Conservation (phyloP, 1,140 invertebrate species). For the Drosophila pseudoobscura region DNA sequence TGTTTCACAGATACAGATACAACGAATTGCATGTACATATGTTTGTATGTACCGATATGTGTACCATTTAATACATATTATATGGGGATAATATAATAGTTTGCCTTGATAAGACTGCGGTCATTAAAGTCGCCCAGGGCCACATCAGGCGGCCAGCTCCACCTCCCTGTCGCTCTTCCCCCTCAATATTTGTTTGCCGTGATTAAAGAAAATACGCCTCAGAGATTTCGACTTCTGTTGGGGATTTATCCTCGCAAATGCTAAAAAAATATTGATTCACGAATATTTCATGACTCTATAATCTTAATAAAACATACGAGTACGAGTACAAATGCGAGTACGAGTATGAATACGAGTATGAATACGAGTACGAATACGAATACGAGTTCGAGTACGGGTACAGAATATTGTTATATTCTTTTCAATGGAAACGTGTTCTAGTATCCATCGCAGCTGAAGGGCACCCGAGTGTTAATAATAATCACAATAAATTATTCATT, state of each 20-base stretch:
- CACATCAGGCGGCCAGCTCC: conserved; percentile 2
- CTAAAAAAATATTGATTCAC: conserved; percentile 33
- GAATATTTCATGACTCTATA: conserved; percentile 30
- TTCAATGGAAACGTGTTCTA: too few species aligned
- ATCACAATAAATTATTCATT: conserved; percentile 28
- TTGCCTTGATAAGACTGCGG: conserved; percentile 26
- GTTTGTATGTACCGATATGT: too few species aligned
- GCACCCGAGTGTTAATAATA: too few species aligned
- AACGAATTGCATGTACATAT: too few species aligned
- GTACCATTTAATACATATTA: conserved; percentile 30
- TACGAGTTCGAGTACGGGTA: too few species aligned
- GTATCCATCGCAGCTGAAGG: too few species aligned
- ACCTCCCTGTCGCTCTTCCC: neutral
- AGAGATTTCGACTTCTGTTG: neutral
- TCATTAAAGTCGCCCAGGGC: conserved; percentile 42
- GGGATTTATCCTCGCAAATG: conserved; percentile 18
- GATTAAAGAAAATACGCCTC: conserved; percentile 40
- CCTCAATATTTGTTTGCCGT: conserved; percentile 32
- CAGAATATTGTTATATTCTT: too few species aligned
- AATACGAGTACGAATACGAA: neutral
- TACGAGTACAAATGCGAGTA: too few species aligned
- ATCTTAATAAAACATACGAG: conserved; percentile 10
- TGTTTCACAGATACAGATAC: conserved; percentile 44
- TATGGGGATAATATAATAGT: conserved; percentile 46
- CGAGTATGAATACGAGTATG: neutral